A percentile compares a stretch with the other conserved stretches of the same genome.
phyloP scores from a whole-genome alignment of 2,113 vertebrate genomes.

The Oxyura jamaicensis region DNA sequence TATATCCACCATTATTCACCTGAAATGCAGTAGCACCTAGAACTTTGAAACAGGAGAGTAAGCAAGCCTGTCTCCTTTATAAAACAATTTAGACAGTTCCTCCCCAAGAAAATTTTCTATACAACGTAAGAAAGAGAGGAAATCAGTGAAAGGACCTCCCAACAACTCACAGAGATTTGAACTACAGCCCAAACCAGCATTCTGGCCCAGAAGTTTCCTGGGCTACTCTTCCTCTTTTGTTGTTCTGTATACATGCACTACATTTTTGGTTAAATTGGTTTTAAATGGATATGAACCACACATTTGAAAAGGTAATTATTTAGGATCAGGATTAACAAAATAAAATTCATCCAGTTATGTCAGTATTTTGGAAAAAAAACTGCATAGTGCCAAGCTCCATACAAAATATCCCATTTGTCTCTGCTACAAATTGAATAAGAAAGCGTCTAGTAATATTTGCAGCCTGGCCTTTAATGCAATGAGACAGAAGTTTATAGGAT shows the following conservation, averaged over 20 bases:
- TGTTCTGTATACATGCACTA: not conserved
- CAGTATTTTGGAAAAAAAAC: not conserved
- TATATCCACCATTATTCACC: not conserved
- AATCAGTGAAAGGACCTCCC: not conserved
- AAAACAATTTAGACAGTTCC: not conserved
- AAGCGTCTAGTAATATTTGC: not conserved
- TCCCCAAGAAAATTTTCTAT: not conserved
- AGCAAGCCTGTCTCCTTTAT: not conserved
- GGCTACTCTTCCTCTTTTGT: not conserved
- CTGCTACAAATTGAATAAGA: not conserved
- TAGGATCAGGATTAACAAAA: not conserved
- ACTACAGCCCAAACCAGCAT: not conserved
- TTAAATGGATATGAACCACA: not conserved
- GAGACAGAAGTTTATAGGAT: slow-evolving; percentile 20
- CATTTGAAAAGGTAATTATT: not conserved
- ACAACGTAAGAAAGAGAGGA: not conserved
- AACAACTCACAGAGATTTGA: not conserved
- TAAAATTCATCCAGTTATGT: too few species aligned
- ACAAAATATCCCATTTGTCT: not conserved
- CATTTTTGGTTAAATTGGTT: not conserved
- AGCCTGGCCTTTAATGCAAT: slow-evolving; percentile 18
- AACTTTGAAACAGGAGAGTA: not conserved
- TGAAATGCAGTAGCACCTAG: not conserved
- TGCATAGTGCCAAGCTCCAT: not conserved
- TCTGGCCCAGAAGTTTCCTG: not conserved